These are phyloP conservation scores for Porites australiensis DNA, from an alignment of 64 coral and sea anemone species.

Conservation along the genomic window DNA sequence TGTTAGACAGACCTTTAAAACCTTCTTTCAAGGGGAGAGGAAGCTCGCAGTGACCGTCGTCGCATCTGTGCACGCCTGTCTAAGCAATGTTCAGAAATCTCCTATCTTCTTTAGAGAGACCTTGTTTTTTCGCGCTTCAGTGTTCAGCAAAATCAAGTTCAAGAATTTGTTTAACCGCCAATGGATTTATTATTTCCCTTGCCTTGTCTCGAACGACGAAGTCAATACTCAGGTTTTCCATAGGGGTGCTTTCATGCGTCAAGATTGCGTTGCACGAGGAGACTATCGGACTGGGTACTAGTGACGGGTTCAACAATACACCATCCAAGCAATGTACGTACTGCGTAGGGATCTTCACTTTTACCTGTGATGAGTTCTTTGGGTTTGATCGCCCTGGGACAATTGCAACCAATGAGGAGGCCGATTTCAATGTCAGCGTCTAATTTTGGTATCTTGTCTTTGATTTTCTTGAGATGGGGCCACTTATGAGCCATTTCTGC, in stretches of 20 bases:
- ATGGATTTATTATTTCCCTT: not conserved
- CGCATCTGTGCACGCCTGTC: not conserved
- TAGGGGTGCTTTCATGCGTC: not conserved
- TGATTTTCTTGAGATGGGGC: conserved; percentile 59
- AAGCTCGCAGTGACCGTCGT: not conserved
- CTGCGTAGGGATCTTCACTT: too few relatives aligned
- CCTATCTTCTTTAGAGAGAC: too few relatives aligned
- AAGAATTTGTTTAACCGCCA: not conserved
- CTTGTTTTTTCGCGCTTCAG: too few relatives aligned
- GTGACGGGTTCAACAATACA: not conserved
- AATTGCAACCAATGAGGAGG: conserved; percentile 74
- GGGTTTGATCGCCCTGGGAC: conserved; percentile 68
- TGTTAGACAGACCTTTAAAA: not conserved
- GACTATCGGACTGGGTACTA: too few relatives aligned
- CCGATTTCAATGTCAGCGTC: conserved; percentile 48
- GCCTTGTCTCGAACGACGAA: not conserved
- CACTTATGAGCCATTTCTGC: conserved; percentile 37
- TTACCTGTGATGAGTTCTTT: conserved; percentile 65
- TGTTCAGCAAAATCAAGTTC: conserved; percentile 2
- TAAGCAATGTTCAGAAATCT: not conserved
- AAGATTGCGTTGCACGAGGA: not conserved
- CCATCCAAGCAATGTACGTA: conserved; percentile 47
- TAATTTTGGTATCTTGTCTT: conserved; percentile 39
- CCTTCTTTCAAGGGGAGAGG: not conserved
- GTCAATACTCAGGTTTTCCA: too few relatives aligned